Conservation (phyloP, 2,113 vertebrate species). For the Zapornia atra region DNA sequence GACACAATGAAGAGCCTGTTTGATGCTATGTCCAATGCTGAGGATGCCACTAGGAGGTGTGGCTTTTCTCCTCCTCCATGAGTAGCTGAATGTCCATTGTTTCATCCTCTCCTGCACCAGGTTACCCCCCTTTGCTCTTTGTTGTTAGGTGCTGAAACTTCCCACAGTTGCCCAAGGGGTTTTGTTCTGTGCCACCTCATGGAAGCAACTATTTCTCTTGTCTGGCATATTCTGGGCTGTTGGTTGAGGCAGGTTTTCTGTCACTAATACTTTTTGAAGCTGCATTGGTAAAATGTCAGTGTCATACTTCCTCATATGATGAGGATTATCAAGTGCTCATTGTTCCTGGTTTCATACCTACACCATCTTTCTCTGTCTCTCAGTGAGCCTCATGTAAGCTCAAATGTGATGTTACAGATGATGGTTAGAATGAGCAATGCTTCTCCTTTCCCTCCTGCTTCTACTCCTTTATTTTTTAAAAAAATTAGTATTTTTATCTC, state of each 20-base stretch:
- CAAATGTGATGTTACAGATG: not conserved
- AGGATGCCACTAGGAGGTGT: not conserved
- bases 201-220: rapidly evolving
- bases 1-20: not conserved
- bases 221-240: not conserved
- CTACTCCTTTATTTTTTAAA: not conserved
- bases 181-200: not conserved
- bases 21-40: not conserved
- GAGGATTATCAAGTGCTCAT: not conserved
- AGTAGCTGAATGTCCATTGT: not conserved
- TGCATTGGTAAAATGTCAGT: not conserved
- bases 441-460: not conserved
- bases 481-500: not conserved
- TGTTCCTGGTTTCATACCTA: constrained; percentile 5
- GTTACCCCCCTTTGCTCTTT: not conserved
- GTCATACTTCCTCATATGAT: not conserved
- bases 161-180: rapidly evolving
- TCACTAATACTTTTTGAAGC: not conserved
- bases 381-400: not conserved
- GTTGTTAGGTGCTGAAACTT: rapidly evolving
- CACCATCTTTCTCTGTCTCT: not conserved
- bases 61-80: not conserved
- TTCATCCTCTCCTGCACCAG: not conserved
- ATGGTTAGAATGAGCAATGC: not conserved
- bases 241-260: not conserved